Conservation (phyloP, 2,113 vertebrate species). For the Podocnemis expansa region DNA sequence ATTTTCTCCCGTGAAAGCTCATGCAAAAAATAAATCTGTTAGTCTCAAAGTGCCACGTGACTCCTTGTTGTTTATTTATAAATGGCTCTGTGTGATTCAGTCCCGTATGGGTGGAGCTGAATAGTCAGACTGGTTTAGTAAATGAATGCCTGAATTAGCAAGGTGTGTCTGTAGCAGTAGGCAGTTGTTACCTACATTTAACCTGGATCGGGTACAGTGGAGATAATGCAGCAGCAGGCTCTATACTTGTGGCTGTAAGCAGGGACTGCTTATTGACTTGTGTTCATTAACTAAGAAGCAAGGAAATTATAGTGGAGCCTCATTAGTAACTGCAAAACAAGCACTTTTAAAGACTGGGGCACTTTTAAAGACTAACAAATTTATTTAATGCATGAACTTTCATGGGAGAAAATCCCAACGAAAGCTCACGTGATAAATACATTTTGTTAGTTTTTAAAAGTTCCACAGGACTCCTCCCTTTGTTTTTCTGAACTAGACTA, state of each 20-base stretch:
- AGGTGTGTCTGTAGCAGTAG: not conserved
- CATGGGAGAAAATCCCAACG: no score
- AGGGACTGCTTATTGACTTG: not conserved
- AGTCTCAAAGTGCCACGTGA: no score
- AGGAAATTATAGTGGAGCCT: not conserved
- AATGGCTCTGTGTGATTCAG: not conserved
- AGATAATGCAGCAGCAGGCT: fast-evolving
- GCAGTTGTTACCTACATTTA: not conserved
- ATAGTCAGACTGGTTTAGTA: constrained; percentile 17
- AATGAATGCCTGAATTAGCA: constrained; percentile 22
- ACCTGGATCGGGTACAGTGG: not conserved
- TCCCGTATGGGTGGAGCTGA: not conserved
- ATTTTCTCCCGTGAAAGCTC: no score
- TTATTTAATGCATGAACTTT: no score
- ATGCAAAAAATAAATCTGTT: no score
- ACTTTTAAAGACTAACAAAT: no score
- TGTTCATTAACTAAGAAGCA: not conserved
- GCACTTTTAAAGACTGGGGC: no score
- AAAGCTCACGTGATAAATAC: no score
- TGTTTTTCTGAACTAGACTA: no score
- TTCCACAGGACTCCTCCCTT: no score
- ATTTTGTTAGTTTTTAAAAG: no score
- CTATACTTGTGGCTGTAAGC: not conserved
- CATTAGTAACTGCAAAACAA: no score
- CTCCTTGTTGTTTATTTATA: not conserved